Conservation (phyloP, 2,113 vertebrate species). For the Solea senegalensis region DNA sequence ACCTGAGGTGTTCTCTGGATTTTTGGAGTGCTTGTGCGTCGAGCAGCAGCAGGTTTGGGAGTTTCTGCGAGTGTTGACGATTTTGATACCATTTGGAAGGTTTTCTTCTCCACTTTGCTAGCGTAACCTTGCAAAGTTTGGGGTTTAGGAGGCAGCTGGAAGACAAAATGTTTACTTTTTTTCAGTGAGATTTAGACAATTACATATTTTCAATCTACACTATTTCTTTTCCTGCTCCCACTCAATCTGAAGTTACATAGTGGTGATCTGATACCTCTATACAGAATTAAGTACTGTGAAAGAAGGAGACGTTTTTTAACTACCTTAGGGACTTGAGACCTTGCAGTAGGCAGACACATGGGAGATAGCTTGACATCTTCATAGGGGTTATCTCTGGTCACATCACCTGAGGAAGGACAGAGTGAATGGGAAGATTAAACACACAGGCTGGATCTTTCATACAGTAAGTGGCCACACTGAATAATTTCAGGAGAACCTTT, state of each 20-base stretch:
- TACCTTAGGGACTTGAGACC: slow-evolving; percentile 67
- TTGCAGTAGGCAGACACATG: slow-evolving; percentile 82
- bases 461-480: no score
- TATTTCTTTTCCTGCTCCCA: slow-evolving; percentile 1
- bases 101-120: slow-evolving; percentile 69
- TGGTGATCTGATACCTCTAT: background rate
- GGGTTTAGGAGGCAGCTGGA: slow-evolving; percentile 87
- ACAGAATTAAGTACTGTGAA: background rate
- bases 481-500: no score
- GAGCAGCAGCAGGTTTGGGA: slow-evolving; percentile 49
- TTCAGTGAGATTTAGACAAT: slow-evolving; percentile 7
- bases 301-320: background rate
- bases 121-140: slow-evolving; percentile 82
- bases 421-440: slow-evolving; percentile 11
- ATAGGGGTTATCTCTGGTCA: slow-evolving; percentile 86
- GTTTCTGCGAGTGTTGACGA: slow-evolving; percentile 26
- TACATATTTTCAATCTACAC: background rate
- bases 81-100: slow-evolving; percentile 38
- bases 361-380: slow-evolving; percentile 87
- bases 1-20: slow-evolving; percentile 68
- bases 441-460: background rate
- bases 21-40: slow-evolving; percentile 50
- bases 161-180: slow-evolving; percentile 8
- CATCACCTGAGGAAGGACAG: slow-evolving; percentile 70
- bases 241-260: slow-evolving; percentile 1